phyloP scores from a whole-genome alignment of 2,888 invertebrate species.

The Andrena chrysosceles region DNA sequence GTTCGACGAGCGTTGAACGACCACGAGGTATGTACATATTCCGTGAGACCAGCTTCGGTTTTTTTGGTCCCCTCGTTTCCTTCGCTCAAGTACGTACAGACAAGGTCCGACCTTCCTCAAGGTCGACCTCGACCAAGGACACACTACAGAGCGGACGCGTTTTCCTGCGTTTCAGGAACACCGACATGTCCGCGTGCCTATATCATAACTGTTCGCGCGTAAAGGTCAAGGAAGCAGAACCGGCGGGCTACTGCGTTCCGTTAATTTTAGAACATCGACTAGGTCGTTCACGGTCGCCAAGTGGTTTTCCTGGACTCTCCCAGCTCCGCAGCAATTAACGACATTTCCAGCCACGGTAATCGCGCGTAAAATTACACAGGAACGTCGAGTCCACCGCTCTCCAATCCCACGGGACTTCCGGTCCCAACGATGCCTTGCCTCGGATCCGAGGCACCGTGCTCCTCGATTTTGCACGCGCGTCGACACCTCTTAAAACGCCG shows the following conservation, averaged over 20 bases:
- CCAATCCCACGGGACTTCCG: constrained; percentile 13
- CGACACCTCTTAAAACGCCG: constrained; percentile 25
- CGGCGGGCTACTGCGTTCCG: constrained; percentile 42
- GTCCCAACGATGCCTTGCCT: neutral
- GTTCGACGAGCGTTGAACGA: constrained; percentile 28
- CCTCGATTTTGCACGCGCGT: constrained; percentile 24
- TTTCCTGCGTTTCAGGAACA: constrained; percentile 61
- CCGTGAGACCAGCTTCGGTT: constrained; percentile 23
- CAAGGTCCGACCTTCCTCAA: constrained; percentile 74
- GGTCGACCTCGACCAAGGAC: constrained; percentile 56
- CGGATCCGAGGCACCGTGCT: constrained; percentile 10
- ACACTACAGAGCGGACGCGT: constrained; percentile 49
- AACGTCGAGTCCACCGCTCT: neutral
- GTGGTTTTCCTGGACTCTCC: neutral
- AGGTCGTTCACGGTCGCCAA: neutral
- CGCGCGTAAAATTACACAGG: neutral
- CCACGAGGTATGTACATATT: constrained; percentile 35
- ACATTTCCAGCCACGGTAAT: neutral
- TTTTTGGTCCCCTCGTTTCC: constrained; percentile 37
- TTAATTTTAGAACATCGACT: constrained; percentile 34
- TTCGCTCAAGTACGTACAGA: constrained; percentile 51
- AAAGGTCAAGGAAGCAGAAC: constrained; percentile 53
- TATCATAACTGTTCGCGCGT: constrained; percentile 57
- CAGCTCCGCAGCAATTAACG: neutral
- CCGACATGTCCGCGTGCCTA: constrained; percentile 10